Evolutionary conservation across 2,888 invertebrate species (phyloP), one percentile per base, ranked within the genome.

Genomic region (Drosophila meridiana): DNA sequence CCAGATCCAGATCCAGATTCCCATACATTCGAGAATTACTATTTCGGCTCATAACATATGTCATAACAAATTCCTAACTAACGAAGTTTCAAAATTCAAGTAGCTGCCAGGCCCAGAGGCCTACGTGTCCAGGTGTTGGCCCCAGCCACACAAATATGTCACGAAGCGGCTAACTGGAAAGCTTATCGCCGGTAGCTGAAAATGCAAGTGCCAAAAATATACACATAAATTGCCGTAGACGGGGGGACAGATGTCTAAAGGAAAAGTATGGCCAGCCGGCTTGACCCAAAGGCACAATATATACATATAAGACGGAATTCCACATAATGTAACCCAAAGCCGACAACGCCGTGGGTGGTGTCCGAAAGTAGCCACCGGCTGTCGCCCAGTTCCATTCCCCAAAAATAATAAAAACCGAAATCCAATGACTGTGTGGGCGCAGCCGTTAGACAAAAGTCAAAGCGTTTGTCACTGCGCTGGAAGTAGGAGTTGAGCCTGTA

Each of bases 271-370:
- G 60, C 50, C 61, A 69, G 60, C 47, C 58, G 76, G 55, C 69
- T 65, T 83, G 88, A 86, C 83, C 85, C 69, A 75, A 71, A 73
- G 70, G 66, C 67, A 32, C 53, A 36, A 28, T 13, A 26, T 26
- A 48, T 11, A 30, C 28, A 34, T 36, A 38, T 14, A 52, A 34
- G n/a, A 53, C 30, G 48, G 9, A 48, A 57, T 42, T 34, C 53
- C 36, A 14, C n/a, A 56, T 40, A 30, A 30, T 34, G 32, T 42
- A 55, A 53, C 34, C 66, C 36, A 66, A 67, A 43, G 36, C 58
- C 50, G 55, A 67, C 53, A 43, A 26, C 89, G 66, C 87, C 68
- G 86, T 86, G 83, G 89, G 86, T 86, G 86, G 86, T 87, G 83
- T 34, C 57, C 62, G 59, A 61, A 64, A 66, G 63, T 76, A 59